Base-by-base conservation (phyloP, 2,888 invertebrate species). In the Stenchaetothrips biformis region DNA sequence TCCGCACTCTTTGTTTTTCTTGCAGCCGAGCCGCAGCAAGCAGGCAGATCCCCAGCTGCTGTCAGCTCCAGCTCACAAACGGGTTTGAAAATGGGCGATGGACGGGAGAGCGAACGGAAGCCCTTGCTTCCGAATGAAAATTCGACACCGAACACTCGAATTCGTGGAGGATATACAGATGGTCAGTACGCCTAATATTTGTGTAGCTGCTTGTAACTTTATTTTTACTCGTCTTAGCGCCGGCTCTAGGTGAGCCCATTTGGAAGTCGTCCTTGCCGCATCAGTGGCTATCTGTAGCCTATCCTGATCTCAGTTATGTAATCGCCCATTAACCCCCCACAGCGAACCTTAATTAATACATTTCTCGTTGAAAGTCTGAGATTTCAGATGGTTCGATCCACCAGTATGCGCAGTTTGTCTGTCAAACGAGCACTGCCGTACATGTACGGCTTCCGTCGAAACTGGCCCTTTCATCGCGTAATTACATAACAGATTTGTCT, bases 201-300 rank as follows among this genome's bases (percentile, higher is more conserved):
- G 25, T 25, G 25, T 21, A 21, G 8, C 7, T 21, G 21, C 11
- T n/a, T 11, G 25, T 74, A 53, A 11, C 18, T 53, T 74, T 25
- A 25, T 25, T 7, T 21, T 21, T 25, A 25, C 25, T 74, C 11
- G 21, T 37, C 21, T 74, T 11, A 74, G 11, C 11, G 25, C 67
- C 67, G 67, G 67, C 67, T 25, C 11, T 11, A 25, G 8, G 21
- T 25, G 25, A 74, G 25, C 25, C 67, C 7, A 21, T 11, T 74
- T 25, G 25, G 67, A 74, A 8, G n/a, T 74, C 21, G 67, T 37
- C 67, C 67, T 74, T 74, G 67, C 67, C 67, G 67, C 67, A 74
- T 74, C 67, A 25, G 21, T 74, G 67, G 67, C 11, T 37, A 37
- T 74, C 25, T 74, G 21, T 11, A 74, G 67, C 67, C 67, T 74